These are phyloP conservation scores for Clarias fuscus DNA, from an alignment of 2,797 vertebrate genomes.

Conservation along the genomic window DNA sequence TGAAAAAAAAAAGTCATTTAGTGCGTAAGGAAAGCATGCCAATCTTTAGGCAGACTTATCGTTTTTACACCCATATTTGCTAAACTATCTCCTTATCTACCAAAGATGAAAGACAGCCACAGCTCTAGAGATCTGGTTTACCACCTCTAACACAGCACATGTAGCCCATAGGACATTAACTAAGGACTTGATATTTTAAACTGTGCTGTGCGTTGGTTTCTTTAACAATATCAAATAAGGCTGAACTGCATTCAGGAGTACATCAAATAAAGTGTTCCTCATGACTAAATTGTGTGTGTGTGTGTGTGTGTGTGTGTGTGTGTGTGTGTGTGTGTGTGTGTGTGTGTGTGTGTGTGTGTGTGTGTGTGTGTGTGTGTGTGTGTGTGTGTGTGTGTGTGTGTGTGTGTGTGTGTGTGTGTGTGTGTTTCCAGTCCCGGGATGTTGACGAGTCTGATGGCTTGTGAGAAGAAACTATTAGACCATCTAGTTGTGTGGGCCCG, in stretches of 20 bases:
- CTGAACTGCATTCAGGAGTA: neutral
- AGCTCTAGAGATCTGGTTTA: neutral
- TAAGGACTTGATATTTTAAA: neutral
- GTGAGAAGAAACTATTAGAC: too few relatives aligned
- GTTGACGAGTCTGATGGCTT: too few relatives aligned
- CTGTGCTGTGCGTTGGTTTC: neutral
- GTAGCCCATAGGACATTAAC: neutral
- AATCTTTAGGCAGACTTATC: neutral
- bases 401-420: neutral
- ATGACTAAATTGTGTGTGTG: neutral
- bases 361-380: too few relatives aligned
- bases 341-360: neutral
- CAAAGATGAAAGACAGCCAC: neutral
- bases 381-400: neutral
- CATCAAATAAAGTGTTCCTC: neutral
- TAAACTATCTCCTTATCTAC: neutral
- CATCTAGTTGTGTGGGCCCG: too few relatives aligned
- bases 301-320: too few relatives aligned
- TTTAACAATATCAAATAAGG: neutral
- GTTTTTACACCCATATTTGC: neutral
- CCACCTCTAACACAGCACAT: neutral
- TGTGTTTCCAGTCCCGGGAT: too few relatives aligned
- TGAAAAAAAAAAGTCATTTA: neutral
- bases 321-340: too few relatives aligned
- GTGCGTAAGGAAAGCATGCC: neutral